phyloP scores from a whole-genome alignment of 2,888 invertebrate genomes.

The Ophioninae sp. region DNA sequence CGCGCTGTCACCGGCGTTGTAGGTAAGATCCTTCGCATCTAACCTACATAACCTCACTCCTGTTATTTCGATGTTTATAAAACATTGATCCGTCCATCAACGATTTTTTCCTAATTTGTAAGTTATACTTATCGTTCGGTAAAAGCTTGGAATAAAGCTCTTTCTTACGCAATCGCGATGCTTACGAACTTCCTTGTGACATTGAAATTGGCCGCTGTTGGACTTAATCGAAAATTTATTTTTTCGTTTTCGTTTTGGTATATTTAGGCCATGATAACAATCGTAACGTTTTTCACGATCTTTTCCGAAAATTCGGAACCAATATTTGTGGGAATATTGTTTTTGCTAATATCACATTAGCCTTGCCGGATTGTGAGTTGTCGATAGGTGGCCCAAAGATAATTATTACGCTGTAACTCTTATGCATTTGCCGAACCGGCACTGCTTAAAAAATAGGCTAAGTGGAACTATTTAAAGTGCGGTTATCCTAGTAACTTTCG shows the following conservation, averaged over 20 bases:
- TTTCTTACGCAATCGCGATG: not conserved
- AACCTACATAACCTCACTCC: constrained; percentile 39
- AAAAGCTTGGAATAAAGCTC: not conserved
- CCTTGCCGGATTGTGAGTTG: no score
- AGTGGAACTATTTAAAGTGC: not conserved
- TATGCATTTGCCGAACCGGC: no score
- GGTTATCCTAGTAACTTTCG: not conserved
- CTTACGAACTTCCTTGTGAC: not conserved
- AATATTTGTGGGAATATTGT: no score
- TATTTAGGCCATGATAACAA: no score
- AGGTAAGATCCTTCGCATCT: constrained; percentile 72
- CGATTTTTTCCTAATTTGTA: not conserved
- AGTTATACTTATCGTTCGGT: not conserved
- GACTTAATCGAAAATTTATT: no score
- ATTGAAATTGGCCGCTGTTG: no score
- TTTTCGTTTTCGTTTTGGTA: no score
- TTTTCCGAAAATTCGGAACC: no score
- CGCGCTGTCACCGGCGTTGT: constrained; percentile 78
- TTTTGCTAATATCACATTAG: no score
- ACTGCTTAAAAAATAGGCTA: not conserved
- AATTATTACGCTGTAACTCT: no score
- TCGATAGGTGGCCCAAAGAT: no score
- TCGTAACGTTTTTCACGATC: no score
- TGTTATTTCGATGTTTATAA: not conserved
- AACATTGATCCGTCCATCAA: not conserved